These are phyloP conservation scores for Accipiter cooperii DNA, from an alignment of 2,113 vertebrate species.

Conservation along the genomic window DNA sequence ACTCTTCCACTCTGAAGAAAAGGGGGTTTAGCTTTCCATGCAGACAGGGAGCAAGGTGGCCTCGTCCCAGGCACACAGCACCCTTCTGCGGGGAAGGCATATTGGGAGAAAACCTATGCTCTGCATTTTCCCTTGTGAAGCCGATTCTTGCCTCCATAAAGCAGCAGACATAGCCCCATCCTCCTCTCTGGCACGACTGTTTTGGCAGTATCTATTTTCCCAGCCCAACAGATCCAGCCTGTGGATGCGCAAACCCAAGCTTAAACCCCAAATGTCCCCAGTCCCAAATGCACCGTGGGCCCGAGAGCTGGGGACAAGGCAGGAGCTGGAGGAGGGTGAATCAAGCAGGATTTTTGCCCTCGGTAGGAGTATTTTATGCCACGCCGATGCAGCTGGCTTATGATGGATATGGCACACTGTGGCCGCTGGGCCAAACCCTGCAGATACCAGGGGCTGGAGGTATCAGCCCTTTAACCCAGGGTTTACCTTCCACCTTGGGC, in stretches of 20 bases:
- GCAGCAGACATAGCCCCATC: not conserved
- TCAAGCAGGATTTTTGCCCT: not conserved
- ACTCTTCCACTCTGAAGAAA: not conserved
- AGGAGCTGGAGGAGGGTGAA: not conserved
- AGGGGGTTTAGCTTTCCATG: not conserved
- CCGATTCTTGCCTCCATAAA: not conserved
- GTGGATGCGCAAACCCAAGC: not conserved
- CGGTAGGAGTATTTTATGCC: not conserved
- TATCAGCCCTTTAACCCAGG: not conserved
- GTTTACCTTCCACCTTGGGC: not conserved
- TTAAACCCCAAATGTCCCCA: not conserved
- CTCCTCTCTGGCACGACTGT: not conserved
- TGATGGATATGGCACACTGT: accelerated
- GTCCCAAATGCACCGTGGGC: accelerated
- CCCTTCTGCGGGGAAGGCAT: not conserved
- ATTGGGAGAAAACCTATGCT: not conserved
- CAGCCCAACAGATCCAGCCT: not conserved
- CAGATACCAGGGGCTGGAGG: not conserved
- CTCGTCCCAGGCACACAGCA: not conserved
- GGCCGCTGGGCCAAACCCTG: not conserved
- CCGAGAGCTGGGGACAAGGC: not conserved
- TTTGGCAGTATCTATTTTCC: not conserved
- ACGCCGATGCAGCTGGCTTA: not conserved
- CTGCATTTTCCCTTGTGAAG: not conserved
- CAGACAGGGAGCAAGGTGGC: not conserved